Base-by-base conservation (phyloP, 2,888 invertebrate genomes). In the Allygus modestus region DNA sequence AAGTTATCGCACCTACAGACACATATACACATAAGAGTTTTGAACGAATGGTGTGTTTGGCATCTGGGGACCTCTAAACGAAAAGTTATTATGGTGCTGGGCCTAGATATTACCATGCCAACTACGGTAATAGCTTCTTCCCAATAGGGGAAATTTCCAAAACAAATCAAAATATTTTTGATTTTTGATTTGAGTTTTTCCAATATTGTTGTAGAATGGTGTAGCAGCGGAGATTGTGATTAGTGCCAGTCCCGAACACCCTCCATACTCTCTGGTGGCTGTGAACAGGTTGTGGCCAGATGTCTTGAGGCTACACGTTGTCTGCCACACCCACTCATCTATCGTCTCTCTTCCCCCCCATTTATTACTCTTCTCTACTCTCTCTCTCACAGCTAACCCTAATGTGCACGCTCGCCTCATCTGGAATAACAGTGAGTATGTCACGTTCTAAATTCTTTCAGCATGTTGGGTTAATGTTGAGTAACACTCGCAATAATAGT, bases 341-440 rank as follows among this genome's bases (percentile, higher is more conserved):
- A 91, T 94, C 31, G 89, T 91, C 17, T 88, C 90, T n/a, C 88
- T 93, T 84, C 90, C 92, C 0, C 89, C 89, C 81, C 91, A 93
- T 83, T 89, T 91, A 83, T 87, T 89, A 11, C 89, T 81, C 84
- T 90, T 85, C 85, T 87, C 81, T 87, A 84, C 58, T 84, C 90
- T 85, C 85, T 87, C 81, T 87, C 84, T 54, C 87, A 86, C 82
- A 87, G 87, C 84, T 20, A 43, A 71, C 81, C 58, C 87, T 33
- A 89, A 90, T 88, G 88, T 94, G 31, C 92, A 93, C 84, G 87
- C 96, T 37, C 93, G 93, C 87, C 90, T 96, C 89, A 95, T 97
- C 89, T 96, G 96, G 94, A 96, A 95, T 92, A 91, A 93, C 91
- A 94, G 96, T 96, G 92, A 92, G 91, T 89, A 5, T 17, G 17